Percentiles rank a stretch among this genome's conserved stretches.
These are phyloP conservation scores for Chymomyza costata DNA, from an alignment of 1,140 invertebrate genomes.

Conservation along the genomic window DNA sequence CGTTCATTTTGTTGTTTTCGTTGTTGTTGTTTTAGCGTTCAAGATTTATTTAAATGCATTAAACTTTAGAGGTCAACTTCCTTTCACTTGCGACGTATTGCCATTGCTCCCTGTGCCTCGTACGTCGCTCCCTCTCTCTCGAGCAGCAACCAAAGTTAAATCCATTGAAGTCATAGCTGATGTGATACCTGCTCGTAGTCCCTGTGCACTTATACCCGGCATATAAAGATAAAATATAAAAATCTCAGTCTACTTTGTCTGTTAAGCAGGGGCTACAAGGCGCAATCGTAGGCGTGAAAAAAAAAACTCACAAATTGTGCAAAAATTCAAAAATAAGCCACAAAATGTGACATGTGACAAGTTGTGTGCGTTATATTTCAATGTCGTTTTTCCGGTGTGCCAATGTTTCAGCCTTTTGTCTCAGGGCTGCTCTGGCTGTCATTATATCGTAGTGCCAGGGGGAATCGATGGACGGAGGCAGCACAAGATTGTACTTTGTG, in stretches of 20 bases:
- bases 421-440: too few species aligned
- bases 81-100: constrained; percentile 56
- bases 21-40: constrained; percentile 20
- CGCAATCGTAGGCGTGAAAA: not conserved
- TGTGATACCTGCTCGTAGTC: constrained; percentile 40
- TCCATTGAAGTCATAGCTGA: too few species aligned
- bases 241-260: constrained; percentile 5
- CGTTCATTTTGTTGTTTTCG: constrained; percentile 28
- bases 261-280: too few species aligned
- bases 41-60: constrained; percentile 73
- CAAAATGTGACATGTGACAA: constrained; percentile 69
- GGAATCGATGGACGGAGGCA: too few species aligned
- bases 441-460: too few species aligned
- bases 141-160: too few species aligned
- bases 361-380: constrained; percentile 59
- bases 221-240: constrained; percentile 2
- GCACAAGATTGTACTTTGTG: too few species aligned
- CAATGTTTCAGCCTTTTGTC: constrained; percentile 29
- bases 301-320: constrained; percentile 24
- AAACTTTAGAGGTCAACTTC: constrained; percentile 73
- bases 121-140: too few species aligned
- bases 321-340: constrained; percentile 42
- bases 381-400: constrained; percentile 44
- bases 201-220: not conserved
- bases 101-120: constrained; percentile 9